Evolutionary conservation across 2,113 vertebrate species (phyloP), one percentile per base, ranked within the genome.

Genomic region (Aythya baeri): DNA sequence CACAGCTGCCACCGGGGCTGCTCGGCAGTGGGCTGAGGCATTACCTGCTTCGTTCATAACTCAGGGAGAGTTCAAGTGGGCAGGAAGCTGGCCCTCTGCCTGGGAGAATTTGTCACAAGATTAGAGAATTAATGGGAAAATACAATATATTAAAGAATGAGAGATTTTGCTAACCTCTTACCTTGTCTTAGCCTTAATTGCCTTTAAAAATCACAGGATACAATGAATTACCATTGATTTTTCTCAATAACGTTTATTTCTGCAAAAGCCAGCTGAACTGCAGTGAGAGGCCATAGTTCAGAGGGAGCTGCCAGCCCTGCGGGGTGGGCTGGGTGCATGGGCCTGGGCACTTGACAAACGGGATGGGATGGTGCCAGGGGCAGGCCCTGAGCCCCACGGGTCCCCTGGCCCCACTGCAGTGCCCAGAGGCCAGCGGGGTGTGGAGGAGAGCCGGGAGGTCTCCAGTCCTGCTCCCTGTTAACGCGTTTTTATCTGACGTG

Each of bases 141-240:
- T 96, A 91, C 96, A 92, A 97, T 96, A 83, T 95, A 95, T 95
- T 97, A 97, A 97, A 87, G 92, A 85, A 79, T 87, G 94, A 95
- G 94, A 76, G 91, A 92, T 95, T 96, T 96, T 80, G 80, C 71
- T 96, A 96, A 96, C 95, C 97, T 95, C 96, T 97, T 97, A 94
- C 97, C 97, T 96, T 94, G 94, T 95, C 96, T 93, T 65, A 86
- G 57, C 88, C 93, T 96, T 97, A 97, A 97, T 96, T 91, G 90
- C 95, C 88, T 96, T 92, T 96, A 97, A 93, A 94, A 97, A 96
- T 96, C 92, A 71, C 23, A 44, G 86, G 83, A 82, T 89, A 21
- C 95, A 86, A 93, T 96, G 93, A 97, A 96, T 96, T 91, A 86
- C 34, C 95, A 97, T 97, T 95, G 97, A 97, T 97, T 97, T 97